Conservation (phyloP, 2,888 invertebrate species). For the Pherbina coryleti region DNA sequence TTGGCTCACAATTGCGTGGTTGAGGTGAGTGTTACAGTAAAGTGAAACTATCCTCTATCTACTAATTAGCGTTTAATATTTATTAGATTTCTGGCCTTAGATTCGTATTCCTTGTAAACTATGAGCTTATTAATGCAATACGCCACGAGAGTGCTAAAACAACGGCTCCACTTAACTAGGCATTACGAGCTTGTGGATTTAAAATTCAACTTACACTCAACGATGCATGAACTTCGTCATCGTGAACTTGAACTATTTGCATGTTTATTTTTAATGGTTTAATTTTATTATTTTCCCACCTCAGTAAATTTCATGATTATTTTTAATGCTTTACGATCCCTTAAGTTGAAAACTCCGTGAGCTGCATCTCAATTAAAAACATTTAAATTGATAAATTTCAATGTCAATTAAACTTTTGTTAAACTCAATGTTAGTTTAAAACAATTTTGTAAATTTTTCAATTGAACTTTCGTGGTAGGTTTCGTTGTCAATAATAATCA, state of each 20-base stretch:
- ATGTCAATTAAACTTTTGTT: background rate
- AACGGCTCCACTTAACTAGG: slow-evolving; percentile 71
- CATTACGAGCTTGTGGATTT: background rate
- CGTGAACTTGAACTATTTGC: slow-evolving; percentile 15
- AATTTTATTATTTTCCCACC: background rate
- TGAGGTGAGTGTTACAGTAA: slow-evolving; percentile 75
- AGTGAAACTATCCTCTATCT: background rate
- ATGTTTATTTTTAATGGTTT: slow-evolving; percentile 7
- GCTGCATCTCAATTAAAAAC: slow-evolving; percentile 5
- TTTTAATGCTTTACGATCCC: background rate
- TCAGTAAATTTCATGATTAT: background rate
- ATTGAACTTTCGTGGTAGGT: too few relatives aligned
- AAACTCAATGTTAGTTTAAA: background rate
- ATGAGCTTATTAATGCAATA: slow-evolving; percentile 90
- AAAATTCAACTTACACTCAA: background rate
- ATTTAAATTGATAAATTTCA: background rate
- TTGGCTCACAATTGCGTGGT: slow-evolving; percentile 94
- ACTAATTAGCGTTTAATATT: slow-evolving; percentile 20
- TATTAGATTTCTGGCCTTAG: slow-evolving; percentile 84
- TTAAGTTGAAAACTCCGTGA: background rate
- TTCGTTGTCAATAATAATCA: too few relatives aligned
- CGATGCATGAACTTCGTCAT: background rate
- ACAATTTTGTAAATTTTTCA: too few relatives aligned
- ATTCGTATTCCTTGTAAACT: slow-evolving; percentile 94
- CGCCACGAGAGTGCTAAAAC: slow-evolving; percentile 89